Conservation (phyloP, 2,797 vertebrate genomes). For the Parauchenoglanis punctatus region DNA sequence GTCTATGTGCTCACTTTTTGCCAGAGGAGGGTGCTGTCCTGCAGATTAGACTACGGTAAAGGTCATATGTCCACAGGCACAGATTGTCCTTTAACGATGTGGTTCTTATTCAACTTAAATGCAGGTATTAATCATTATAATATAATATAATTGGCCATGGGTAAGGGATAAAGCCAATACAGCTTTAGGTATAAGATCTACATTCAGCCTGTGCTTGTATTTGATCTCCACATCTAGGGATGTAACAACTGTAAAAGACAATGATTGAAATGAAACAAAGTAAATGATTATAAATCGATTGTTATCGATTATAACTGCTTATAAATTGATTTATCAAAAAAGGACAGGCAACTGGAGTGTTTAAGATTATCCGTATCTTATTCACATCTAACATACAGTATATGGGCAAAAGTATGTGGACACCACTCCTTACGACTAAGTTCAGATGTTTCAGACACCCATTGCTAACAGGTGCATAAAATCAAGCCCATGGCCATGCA, state of each 20-base stretch:
- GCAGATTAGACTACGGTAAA: constrained; percentile 55
- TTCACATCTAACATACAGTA: neutral
- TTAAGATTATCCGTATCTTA: neutral
- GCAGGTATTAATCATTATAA: constrained; percentile 11
- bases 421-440: neutral
- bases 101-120: constrained; percentile 10
- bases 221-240: neutral
- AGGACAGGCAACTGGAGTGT: neutral
- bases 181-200: neutral
- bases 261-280: neutral
- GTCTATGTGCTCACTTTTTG: neutral
- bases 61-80: constrained; percentile 5
- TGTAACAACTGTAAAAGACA: neutral
- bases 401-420: neutral
- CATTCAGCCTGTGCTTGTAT: neutral
- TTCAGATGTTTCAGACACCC: neutral
- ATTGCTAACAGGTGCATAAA: no score
- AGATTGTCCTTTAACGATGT: constrained; percentile 2
- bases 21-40: constrained; percentile 14
- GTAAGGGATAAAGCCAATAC: neutral
- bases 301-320: neutral
- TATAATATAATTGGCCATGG: neutral
- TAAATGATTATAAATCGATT: neutral
- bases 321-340: neutral
- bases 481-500: neutral